Conservation (phyloP, 2,113 vertebrate genomes). For the Pantherophis guttatus region DNA sequence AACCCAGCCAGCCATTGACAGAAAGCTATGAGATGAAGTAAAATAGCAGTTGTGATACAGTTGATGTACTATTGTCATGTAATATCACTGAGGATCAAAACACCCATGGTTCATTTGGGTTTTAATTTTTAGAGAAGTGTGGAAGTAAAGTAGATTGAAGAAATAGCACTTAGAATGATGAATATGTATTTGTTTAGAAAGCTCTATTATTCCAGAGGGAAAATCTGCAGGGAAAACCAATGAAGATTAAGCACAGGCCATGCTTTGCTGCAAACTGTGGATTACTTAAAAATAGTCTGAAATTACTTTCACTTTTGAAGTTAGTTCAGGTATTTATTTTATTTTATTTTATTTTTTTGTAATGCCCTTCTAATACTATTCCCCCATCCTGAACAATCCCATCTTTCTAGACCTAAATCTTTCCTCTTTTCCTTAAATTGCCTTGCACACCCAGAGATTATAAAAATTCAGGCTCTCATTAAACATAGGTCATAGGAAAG, state of each 20-base stretch:
- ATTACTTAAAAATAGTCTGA: not conserved
- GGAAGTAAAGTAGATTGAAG: not conserved
- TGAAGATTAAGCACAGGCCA: not conserved
- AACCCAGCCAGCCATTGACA: not conserved
- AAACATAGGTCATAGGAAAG: not conserved
- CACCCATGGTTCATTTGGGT: not conserved
- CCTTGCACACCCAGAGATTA: not conserved
- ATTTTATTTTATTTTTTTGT: not conserved
- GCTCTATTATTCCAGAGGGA: not conserved
- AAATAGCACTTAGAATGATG: not conserved
- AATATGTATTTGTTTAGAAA: not conserved
- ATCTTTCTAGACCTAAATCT: not conserved
- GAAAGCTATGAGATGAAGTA: not conserved
- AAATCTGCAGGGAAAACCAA: not conserved
- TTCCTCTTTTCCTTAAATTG: not conserved
- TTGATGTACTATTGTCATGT: not conserved
- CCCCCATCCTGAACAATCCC: not conserved
- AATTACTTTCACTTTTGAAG: not conserved
- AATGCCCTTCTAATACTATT: not conserved
- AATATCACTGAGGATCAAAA: not conserved
- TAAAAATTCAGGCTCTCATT: not conserved
- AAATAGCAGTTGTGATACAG: not conserved
- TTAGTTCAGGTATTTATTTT: not conserved
- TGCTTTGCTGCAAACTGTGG: not conserved
- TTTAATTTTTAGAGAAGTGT: not conserved